These are phyloP conservation scores for Caenorhabditis uteleia DNA, from an alignment of 2,888 invertebrate genomes.

Conservation along the genomic window DNA sequence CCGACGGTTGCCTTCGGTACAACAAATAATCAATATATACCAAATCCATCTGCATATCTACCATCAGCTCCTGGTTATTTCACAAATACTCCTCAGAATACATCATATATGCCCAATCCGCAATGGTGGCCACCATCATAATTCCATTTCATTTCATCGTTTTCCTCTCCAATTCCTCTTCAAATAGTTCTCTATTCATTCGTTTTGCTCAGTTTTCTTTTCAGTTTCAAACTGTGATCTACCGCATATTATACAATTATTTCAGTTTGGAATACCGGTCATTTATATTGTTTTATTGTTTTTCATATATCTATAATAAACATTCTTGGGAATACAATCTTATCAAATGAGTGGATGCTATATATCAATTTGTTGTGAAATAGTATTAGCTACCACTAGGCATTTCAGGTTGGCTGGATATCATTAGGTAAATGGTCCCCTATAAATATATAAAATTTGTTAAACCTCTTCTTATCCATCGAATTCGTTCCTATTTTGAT, in stretches of 20 bases:
- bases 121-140: conserved; percentile 21
- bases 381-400: too few species aligned
- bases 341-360: too few species aligned
- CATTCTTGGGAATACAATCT: too few species aligned
- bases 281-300: too few species aligned
- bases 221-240: conserved; percentile 11
- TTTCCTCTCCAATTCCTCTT: neutral
- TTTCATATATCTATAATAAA: too few species aligned
- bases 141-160: conserved; percentile 2
- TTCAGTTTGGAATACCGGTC: conserved; percentile 37
- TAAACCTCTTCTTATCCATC: too few species aligned
- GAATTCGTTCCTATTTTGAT: too few species aligned
- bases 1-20: conserved; percentile 36
- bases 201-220: conserved; percentile 3
- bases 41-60: conserved; percentile 42
- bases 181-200: neutral
- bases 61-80: conserved; percentile 46
- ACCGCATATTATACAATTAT: neutral
- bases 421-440: too few species aligned
- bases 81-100: conserved; percentile 24
- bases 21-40: conserved; percentile 34
- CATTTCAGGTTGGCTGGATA: too few species aligned
- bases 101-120: conserved; percentile 36
- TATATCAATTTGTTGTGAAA: too few species aligned
- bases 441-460: too few species aligned